Evolutionary conservation across 2,888 invertebrate species (phyloP), one percentile per base, ranked within the genome.

Genomic region (Leptopterna dolabrata): DNA sequence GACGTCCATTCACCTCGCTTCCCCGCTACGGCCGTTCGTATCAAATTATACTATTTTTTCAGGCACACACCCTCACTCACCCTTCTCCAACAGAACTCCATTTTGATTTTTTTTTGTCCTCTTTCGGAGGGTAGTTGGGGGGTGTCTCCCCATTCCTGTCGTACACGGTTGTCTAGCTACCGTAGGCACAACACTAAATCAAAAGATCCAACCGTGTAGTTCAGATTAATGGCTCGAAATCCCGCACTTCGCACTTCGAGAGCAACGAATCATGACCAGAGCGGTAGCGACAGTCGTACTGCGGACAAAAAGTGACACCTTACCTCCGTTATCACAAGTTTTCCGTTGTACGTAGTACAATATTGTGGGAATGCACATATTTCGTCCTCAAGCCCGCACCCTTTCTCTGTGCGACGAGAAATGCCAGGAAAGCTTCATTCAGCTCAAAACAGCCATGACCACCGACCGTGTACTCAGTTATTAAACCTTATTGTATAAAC

Each of bases 141-240:
- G 63, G 24, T 24, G 24, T 27, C 63, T 36, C 36, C 36, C n/a
- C n/a, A n/a, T 19, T 55, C 19, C 9, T 63, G 11, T 16, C n/a
- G 36, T 9, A 19, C 73, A 73, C 73, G 73, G 73, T 73, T 73
- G 73, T 73, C 73, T 73, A 73, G 73, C 73, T 36, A 36, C 73
- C 16, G 73, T 36, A 19, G 36, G 36, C 36, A 36, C 41, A 73
- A 73, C 73, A 73, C 36, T 73, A 73, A 73, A 73, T 30, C 73
- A n/a, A 4, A 73, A 24, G 73, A 73, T 73, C 36, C 36, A 16
- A 73, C 73, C 73, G 73, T 73, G 73, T 27, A 71, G 41, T 63
- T 19, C 63, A 73, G 73, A 73, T 73, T 73, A 41, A 73, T 73
- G 73, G 41, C 41, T 41, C 36, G 41, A 73, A 73, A 36, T 36